A percentile compares a stretch with the other conserved stretches of the same genome.
Conservation (phyloP, 2,797 vertebrate genomes). For the Molothrus ater region DNA sequence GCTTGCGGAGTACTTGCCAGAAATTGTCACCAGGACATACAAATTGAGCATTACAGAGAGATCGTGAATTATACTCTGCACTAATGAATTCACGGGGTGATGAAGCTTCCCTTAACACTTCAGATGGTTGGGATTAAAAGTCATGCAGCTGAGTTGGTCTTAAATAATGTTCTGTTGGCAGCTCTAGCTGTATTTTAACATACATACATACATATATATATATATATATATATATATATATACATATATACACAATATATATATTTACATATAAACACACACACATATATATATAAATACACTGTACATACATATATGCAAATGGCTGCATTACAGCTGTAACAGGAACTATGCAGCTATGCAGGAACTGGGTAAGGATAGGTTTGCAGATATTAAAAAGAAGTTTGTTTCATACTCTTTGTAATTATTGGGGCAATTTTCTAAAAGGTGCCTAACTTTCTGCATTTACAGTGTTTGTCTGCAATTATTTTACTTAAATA, state of each 20-base stretch:
- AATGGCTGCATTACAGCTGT: not conserved
- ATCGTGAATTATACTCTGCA: not conserved
- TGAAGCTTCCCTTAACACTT: not conserved
- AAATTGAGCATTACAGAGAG: not conserved
- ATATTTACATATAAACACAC: no score
- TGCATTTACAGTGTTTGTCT: not conserved
- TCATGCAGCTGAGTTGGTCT: not conserved
- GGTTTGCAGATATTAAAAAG: not conserved
- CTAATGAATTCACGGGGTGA: not conserved
- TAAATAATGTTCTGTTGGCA: not conserved
- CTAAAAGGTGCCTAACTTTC: not conserved
- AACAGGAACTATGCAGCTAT: not conserved
- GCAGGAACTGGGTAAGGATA: not conserved
- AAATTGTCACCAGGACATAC: not conserved
- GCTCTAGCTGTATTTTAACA: not conserved
- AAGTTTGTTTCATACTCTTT: not conserved
- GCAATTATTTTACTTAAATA: not conserved
- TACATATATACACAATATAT: not conserved
- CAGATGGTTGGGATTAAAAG: not conserved
- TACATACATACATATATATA: fast-evolving
- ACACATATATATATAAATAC: no score
- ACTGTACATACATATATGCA: no score
- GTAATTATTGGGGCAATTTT: not conserved
- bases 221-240: not conserved
- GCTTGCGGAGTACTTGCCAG: not conserved